phyloP scores from a whole-genome alignment of 2,113 vertebrate species.

The Osmerus mordax region DNA sequence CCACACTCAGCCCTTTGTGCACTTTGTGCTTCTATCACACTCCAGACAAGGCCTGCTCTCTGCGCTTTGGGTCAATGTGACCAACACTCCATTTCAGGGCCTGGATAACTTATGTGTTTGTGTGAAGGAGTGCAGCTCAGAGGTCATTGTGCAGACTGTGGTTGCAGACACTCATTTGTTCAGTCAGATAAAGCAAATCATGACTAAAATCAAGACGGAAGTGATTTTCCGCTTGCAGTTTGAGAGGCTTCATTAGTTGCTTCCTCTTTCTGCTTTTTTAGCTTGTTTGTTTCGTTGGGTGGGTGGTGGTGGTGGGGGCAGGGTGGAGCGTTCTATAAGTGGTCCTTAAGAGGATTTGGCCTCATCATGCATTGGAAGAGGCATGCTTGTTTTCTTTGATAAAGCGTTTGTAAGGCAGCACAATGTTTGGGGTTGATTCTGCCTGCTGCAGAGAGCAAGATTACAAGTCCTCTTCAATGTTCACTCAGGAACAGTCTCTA shows the following conservation, averaged over 20 bases:
- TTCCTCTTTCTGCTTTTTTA: slow-evolving; percentile 19
- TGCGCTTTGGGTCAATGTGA: neutral
- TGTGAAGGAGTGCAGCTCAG: neutral
- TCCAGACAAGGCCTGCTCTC: slow-evolving; percentile 4
- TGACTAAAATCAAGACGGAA: slow-evolving; percentile 9
- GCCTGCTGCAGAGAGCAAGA: no score
- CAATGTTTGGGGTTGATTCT: no score
- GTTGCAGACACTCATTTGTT: no score
- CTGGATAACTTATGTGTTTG: neutral
- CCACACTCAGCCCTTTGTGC: slow-evolving; percentile 14
- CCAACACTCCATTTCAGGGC: neutral
- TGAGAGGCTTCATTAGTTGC: slow-evolving; percentile 28
- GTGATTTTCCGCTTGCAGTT: slow-evolving; percentile 23
- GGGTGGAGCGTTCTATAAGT: slow-evolving; percentile 14
- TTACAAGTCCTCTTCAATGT: no score
- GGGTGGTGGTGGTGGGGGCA: no score
- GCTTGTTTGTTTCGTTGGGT: slow-evolving; percentile 26
- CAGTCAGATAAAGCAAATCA: slow-evolving; percentile 21
- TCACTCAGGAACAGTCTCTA: no score
- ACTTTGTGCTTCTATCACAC: slow-evolving; percentile 18
- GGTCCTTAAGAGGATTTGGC: slow-evolving; percentile 20
- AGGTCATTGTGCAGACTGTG: no score
- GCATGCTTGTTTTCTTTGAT: slow-evolving; percentile 13
- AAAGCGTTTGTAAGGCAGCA: no score
- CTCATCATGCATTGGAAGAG: slow-evolving; percentile 2